Base-by-base conservation (phyloP, 2,113 vertebrate genomes). In the Macquaria ambigua region DNA sequence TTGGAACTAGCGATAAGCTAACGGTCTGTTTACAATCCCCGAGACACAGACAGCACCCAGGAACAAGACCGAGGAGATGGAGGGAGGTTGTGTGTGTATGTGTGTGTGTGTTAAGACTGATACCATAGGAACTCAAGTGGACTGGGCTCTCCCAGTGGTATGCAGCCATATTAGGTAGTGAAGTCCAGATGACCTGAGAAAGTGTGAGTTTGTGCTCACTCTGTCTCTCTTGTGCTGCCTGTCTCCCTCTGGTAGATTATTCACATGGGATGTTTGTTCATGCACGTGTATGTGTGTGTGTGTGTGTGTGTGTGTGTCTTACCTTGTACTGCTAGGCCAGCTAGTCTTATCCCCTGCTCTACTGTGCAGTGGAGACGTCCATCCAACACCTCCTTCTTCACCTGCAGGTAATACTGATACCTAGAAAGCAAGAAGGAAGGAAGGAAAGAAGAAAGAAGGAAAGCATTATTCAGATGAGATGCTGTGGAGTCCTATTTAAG, bases 331-430 rank as follows among this genome's bases (percentile, higher is more conserved):
- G 98, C 98, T 86, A 99, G 92, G 66, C 97, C 97, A 25, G 98
- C 98, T 58, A 99, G 96, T 82, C 96, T 96, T 90, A 99, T 97
- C 74, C 96, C 97, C 93, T 98, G 98, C 70, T 99, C 98, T 10
- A 98, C 63, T 0, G 96, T 92, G 84, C 97, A 97, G 69, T 97
- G 95, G 20, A 99, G 84, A 25, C 95, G 96, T 14, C 97, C 98
- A 71, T 98, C 97, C 12, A 98, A 94, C 82, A 99, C 96, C n/a
- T 98, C 97, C 90, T 99, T 99, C 92, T 98, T 99, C 88, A 98
- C 97, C 95, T 99, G 98, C 55, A 99, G 96, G 95, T 99, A 99
- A 95, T 99, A 99, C 96, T 99, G 98, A 87, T 98, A 99, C 85
- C 98, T 99, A 79, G 50, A 68, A 34, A 68, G 15, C 66, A 50